Percentiles rank a stretch among this genome's conserved stretches.
phyloP scores from a whole-genome alignment of 2,888 invertebrate genomes.

The Shargacucullia verbasci region DNA sequence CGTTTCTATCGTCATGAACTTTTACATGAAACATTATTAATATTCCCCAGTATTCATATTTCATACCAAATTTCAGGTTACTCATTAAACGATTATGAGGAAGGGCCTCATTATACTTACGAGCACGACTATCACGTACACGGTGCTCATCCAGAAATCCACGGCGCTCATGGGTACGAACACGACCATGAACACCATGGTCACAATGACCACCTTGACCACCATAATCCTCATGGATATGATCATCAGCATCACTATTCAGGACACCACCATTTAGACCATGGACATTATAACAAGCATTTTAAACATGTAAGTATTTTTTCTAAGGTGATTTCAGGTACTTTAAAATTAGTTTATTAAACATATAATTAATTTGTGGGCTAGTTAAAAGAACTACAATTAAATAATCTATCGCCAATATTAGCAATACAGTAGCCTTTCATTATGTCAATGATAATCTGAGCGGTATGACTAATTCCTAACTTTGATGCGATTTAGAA shows the following conservation, averaged over 20 bases:
- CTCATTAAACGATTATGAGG: slow-evolving; percentile 76
- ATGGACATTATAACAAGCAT: slow-evolving; percentile 72
- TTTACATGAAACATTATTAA: background rate
- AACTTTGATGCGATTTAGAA: too few relatives aligned
- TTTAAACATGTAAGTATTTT: slow-evolving; percentile 74
- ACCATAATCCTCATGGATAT: slow-evolving; percentile 51
- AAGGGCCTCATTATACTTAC: slow-evolving; percentile 68
- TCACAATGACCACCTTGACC: slow-evolving; percentile 55
- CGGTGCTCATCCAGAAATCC: slow-evolving; percentile 61
- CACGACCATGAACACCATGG: slow-evolving; percentile 45
- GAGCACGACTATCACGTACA: slow-evolving; percentile 71
- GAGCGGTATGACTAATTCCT: too few relatives aligned
- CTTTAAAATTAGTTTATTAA: too few relatives aligned
- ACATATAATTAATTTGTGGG: too few relatives aligned
- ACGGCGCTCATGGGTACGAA: slow-evolving; percentile 45
- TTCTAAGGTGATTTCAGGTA: background rate
- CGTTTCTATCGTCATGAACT: background rate
- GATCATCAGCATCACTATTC: slow-evolving; percentile 58
- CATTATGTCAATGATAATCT: too few relatives aligned
- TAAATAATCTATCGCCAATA: too few relatives aligned
- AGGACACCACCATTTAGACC: slow-evolving; percentile 57
- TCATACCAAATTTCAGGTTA: slow-evolving; percentile 69
- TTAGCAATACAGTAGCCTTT: too few relatives aligned
- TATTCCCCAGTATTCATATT: too few relatives aligned
- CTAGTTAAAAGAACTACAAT: too few relatives aligned